Base-by-base conservation (phyloP, 2,888 invertebrate species). In the Drepanosiphum platanoidis region DNA sequence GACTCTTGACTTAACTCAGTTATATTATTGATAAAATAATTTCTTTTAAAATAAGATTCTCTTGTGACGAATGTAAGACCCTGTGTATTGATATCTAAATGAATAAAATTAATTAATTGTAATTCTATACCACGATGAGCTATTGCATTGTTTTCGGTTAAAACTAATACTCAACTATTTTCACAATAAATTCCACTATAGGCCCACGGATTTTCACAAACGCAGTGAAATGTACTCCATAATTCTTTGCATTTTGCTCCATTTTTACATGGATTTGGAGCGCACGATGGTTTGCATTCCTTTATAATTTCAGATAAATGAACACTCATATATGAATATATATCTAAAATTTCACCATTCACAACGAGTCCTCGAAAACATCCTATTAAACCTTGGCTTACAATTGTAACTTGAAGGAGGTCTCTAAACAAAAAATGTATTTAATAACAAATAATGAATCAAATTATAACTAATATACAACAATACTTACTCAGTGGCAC, bases 231-330 rank as follows among this genome's bases (percentile, higher is more conserved):
- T 46, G 94, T 94, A 87, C 96, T 96, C 97, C 97, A 97, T 0
- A 95, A 91, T 89, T 97, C 97, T 88, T 96, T 96, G 89, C 96
- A 98, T 87, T 93, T 93, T 0, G 96, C 97, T 72, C 94, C 96
- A 89, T 98, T 97, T 90, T 95, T 94, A 89, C 97, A 98, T 13
- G 97, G 97, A 89, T 96, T 96, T 0, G 97, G 96, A 87, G 96
- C 96, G 90, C 98, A 98, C 0, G 96, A 96, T 0, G 97, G 97
- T 89, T 95, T 96, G 89, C 98, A 98, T 89, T 97, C 96, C 89
- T 95, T 95, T 86, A 96, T 96, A 87, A 97, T 97, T 90, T 96
- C 97, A 77, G 95, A 95, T 82, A 96, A 90, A 90, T 96, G 96
- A 46, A 96, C 96, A 66, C 96, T 95, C 95, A 95, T 96, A 90